Evolutionary conservation across 37 sponge, comb jelly and placozoan species (phyloP).

Genomic region (Aplysina aerophoba): DNA sequence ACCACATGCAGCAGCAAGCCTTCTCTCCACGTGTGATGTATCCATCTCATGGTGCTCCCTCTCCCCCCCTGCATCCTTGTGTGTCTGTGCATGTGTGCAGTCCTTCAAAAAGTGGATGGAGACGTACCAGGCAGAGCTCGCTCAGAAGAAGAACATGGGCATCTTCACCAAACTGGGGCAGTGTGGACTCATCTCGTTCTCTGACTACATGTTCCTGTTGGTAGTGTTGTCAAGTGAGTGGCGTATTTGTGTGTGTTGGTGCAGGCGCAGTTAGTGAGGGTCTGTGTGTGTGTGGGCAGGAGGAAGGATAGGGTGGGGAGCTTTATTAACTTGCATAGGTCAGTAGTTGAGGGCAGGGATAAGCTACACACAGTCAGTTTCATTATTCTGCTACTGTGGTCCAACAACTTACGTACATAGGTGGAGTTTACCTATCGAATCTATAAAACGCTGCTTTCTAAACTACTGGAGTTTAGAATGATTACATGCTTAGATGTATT

Average conservation of each 20-base stretch:
- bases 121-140: background rate
- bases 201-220: constrained; percentile 96
- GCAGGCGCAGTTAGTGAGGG: constrained; percentile 40
- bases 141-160: constrained; percentile 28
- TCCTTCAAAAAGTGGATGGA: constrained; percentile 13
- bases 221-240: constrained; percentile 86
- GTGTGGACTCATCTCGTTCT: constrained; percentile 80
- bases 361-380: too few relatives aligned
- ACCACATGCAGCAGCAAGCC: too few relatives aligned
- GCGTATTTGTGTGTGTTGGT: constrained; percentile 63
- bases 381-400: too few relatives aligned
- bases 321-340: background rate
- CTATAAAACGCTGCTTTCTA: too few relatives aligned
- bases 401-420: too few relatives aligned
- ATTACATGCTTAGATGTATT: too few relatives aligned
- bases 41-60: too few relatives aligned
- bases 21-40: too few relatives aligned
- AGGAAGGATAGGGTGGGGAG: background rate
- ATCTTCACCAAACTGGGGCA: constrained; percentile 64
- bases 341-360: too few relatives aligned
- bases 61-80: background rate
- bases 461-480: too few relatives aligned
- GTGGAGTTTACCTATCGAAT: too few relatives aligned
- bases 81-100: background rate
- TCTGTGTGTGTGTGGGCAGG: constrained; percentile 5